Evolutionary conservation across 2,797 vertebrate genomes (phyloP).

Genomic region (Sebastes umbrosus): DNA sequence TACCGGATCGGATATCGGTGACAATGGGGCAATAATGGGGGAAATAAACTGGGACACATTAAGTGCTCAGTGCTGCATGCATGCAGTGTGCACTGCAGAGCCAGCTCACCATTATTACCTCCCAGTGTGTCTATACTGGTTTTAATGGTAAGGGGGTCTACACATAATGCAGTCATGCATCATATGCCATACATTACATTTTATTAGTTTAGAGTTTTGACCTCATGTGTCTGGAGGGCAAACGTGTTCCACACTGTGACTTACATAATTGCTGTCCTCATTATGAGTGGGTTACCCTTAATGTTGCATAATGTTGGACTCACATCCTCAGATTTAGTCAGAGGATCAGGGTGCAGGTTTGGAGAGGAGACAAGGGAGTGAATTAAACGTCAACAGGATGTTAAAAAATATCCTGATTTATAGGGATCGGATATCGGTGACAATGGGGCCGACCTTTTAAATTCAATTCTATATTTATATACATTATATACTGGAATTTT

Average conservation of each 20-base stretch:
- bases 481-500: too few relatives aligned
- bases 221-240: background rate
- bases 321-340: background rate
- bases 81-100: too few relatives aligned
- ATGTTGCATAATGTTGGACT: conserved; percentile 41
- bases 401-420: background rate
- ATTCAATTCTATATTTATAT: too few relatives aligned
- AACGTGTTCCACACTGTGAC: background rate
- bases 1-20: too few relatives aligned
- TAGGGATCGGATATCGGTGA: too few relatives aligned
- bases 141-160: background rate
- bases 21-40: too few relatives aligned
- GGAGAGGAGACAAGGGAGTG: background rate
- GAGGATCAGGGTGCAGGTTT: background rate
- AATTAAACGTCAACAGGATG: background rate
- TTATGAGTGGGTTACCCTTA: background rate
- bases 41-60: too few relatives aligned
- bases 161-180: accelerated
- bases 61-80: too few relatives aligned
- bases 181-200: too few relatives aligned
- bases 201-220: background rate
- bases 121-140: accelerated
- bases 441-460: too few relatives aligned
- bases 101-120: too few relatives aligned
- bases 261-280: conserved; percentile 37